A percentile compares a stretch with the other conserved stretches of the same genome.
Evolutionary conservation across 1,140 invertebrate genomes (phyloP).

Genomic region (Drosophila melanica): DNA sequence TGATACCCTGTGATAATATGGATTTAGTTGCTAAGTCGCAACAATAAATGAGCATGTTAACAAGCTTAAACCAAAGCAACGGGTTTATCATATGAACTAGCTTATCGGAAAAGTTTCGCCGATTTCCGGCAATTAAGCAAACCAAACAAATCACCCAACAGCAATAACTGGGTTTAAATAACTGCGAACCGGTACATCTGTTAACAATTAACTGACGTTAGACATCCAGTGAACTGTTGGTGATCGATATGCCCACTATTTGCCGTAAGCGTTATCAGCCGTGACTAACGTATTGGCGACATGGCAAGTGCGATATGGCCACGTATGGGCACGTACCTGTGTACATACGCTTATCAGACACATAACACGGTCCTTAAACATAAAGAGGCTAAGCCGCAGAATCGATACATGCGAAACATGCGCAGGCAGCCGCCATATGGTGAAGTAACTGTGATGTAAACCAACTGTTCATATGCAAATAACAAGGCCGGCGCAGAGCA

Average conservation of each 20-base stretch:
- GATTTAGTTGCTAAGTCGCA: slow-evolving; percentile 2
- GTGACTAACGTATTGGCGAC: slow-evolving; percentile 49
- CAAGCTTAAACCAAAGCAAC: slow-evolving; percentile 31
- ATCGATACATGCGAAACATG: not conserved
- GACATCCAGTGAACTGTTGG: not conserved
- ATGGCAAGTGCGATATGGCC: slow-evolving; percentile 41
- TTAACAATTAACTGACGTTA: slow-evolving; percentile 20
- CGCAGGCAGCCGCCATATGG: slow-evolving; percentile 7
- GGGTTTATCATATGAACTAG: slow-evolving; percentile 1
- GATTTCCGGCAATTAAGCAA: not conserved
- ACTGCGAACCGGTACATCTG: slow-evolving; percentile 58
- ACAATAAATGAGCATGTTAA: slow-evolving; percentile 21
- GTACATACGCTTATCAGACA: slow-evolving; percentile 7
- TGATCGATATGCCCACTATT: not conserved
- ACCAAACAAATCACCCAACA: slow-evolving; percentile 13
- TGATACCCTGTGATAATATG: too few relatives aligned
- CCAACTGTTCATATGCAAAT: not conserved
- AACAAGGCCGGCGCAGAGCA: not conserved
- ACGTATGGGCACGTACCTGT: not conserved
- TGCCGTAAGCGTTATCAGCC: slow-evolving; percentile 23
- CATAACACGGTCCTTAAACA: not conserved
- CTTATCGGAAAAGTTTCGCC: slow-evolving; percentile 8
- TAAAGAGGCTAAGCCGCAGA: not conserved
- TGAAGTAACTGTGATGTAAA: not conserved
- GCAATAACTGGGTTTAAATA: slow-evolving; percentile 4